Evolutionary conservation across 2,113 vertebrate species (phyloP).

Genomic region (Chaetorhynchus papuensis): DNA sequence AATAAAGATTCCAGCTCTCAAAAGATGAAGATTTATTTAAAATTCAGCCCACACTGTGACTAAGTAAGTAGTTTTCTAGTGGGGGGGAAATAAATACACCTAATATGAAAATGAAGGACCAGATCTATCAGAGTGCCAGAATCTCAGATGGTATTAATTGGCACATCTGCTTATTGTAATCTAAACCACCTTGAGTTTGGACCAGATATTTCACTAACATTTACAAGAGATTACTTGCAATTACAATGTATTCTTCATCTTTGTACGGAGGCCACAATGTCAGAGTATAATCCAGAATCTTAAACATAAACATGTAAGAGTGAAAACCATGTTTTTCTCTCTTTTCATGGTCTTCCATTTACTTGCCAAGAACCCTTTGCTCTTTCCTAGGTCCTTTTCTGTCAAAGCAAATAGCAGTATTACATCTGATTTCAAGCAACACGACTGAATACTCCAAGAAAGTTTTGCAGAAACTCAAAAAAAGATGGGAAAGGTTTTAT

Average conservation of each 20-base stretch:
- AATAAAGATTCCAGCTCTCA: background rate
- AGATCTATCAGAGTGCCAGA: background rate
- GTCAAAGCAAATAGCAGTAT: background rate
- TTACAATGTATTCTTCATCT: background rate
- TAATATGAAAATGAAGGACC: background rate
- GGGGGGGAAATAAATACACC: background rate
- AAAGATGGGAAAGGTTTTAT: background rate
- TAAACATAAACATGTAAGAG: background rate
- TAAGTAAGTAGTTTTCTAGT: background rate
- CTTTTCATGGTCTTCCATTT: background rate
- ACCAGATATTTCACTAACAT: background rate
- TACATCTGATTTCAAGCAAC: background rate
- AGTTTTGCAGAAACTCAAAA: background rate
- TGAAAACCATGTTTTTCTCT: background rate
- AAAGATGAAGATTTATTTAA: background rate
- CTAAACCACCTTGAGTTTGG: background rate
- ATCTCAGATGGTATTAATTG: background rate
- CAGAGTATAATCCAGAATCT: background rate
- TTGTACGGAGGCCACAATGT: background rate
- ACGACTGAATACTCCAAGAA: background rate
- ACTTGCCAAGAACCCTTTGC: background rate
- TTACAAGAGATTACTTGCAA: background rate
- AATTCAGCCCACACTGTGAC: background rate
- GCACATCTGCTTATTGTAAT: background rate
- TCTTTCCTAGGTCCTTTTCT: background rate